Percentiles rank a stretch among this genome's conserved stretches.
Evolutionary conservation across 2,113 vertebrate genomes (phyloP).

Genomic region (Oriolus oriolus): DNA sequence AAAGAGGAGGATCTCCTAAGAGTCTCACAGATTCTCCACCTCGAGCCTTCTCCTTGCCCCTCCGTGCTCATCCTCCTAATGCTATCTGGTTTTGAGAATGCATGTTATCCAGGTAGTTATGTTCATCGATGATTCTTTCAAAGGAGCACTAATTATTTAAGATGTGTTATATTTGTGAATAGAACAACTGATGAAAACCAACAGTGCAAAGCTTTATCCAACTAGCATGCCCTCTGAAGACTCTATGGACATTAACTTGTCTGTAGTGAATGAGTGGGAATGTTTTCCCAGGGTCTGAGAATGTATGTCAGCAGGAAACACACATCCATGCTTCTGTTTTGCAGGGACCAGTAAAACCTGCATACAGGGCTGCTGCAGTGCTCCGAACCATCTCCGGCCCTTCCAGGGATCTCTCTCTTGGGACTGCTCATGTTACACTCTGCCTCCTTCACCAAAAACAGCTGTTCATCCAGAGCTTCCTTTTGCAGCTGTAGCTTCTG

Average conservation of each 20-base stretch:
- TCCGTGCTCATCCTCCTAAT: neutral
- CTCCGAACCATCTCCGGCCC: conserved; percentile 91
- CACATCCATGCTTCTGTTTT: neutral
- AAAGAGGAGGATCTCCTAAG: neutral
- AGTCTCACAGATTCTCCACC: neutral
- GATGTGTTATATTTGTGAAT: neutral
- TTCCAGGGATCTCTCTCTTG: conserved; percentile 94
- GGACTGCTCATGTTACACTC: conserved; percentile 97
- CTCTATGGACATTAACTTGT: neutral
- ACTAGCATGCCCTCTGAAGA: neutral
- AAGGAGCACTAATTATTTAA: neutral
- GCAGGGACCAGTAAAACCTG: neutral
- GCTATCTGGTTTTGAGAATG: neutral
- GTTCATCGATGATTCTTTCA: neutral
- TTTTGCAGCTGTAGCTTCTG: conserved; percentile 97
- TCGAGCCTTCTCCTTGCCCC: neutral
- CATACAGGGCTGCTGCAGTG: conserved; percentile 95
- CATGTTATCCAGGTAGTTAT: neutral
- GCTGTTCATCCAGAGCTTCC: conserved; percentile 94
- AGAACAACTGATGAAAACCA: neutral
- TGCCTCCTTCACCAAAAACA: conserved; percentile 95
- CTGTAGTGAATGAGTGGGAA: neutral
- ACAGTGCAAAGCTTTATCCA: neutral
- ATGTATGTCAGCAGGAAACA: neutral
- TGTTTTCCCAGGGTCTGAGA: neutral